These are phyloP conservation scores for Macrosoma leucophasiata DNA, from an alignment of 2,888 invertebrate genomes.

Conservation along the genomic window DNA sequence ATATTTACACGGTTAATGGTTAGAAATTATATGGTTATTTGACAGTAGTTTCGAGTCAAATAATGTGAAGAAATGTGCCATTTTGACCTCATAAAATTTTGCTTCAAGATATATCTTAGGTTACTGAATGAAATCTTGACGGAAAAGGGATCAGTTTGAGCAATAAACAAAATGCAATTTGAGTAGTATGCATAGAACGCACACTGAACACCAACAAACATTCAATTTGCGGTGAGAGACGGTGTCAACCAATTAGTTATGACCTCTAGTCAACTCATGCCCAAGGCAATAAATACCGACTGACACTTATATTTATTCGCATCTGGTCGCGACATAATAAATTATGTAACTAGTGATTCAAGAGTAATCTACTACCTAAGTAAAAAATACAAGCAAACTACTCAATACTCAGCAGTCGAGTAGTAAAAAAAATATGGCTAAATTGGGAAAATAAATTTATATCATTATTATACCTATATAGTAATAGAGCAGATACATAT, in stretches of 20 bases:
- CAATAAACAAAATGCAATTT: slow-evolving; percentile 40
- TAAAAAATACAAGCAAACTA: too few relatives aligned
- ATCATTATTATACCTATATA: too few relatives aligned
- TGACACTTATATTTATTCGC: slow-evolving; percentile 24
- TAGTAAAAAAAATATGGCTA: too few relatives aligned
- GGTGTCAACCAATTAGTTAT: slow-evolving; percentile 53
- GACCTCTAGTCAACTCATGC: slow-evolving; percentile 54
- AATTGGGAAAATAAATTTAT: too few relatives aligned
- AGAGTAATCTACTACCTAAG: too few relatives aligned
- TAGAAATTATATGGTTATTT: slow-evolving; percentile 32
- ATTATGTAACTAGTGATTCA: too few relatives aligned
- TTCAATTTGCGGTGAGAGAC: slow-evolving; percentile 41
- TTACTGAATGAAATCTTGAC: slow-evolving; percentile 9
- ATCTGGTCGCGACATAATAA: too few relatives aligned
- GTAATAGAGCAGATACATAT: neutral
- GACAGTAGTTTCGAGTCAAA: slow-evolving; percentile 2
- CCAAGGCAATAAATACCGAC: slow-evolving; percentile 36
- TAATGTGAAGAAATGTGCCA: slow-evolving; percentile 9
- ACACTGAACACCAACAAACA: slow-evolving; percentile 74
- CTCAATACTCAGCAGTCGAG: too few relatives aligned
- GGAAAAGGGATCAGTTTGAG: too few relatives aligned
- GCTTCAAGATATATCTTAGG: neutral
- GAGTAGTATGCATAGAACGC: slow-evolving; percentile 43
- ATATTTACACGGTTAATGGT: slow-evolving; percentile 48
- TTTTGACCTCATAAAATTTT: slow-evolving; percentile 3